A percentile compares a stretch with the other conserved stretches of the same genome.
These are phyloP conservation scores for Tenebrosternarchus preto DNA, from an alignment of 2,113 vertebrate genomes.

Conservation along the genomic window DNA sequence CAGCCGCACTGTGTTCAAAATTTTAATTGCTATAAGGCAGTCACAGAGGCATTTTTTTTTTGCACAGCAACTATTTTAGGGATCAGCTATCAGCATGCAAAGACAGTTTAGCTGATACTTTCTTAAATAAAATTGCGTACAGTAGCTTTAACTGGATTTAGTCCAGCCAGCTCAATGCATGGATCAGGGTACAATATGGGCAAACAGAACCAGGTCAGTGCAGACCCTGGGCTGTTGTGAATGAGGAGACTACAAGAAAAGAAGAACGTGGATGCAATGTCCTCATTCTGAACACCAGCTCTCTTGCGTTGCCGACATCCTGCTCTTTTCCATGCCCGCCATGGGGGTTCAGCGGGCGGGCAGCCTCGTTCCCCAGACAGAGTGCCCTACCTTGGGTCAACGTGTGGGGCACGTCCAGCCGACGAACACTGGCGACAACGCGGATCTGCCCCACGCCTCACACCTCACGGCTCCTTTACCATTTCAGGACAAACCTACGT, in stretches of 20 bases:
- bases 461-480: slow-evolving; percentile 1
- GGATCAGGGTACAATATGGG: slow-evolving; percentile 19
- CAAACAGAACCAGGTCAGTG: slow-evolving; percentile 12
- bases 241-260: slow-evolving; percentile 15
- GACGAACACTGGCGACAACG: slow-evolving; percentile 46
- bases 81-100: no score
- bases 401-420: slow-evolving; percentile 28
- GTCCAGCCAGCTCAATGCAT: slow-evolving; percentile 9
- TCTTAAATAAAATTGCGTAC: no score
- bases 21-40: no score
- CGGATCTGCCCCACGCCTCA: slow-evolving; percentile 41
- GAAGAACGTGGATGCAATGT: slow-evolving; percentile 22
- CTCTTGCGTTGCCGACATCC: slow-evolving; percentile 10
- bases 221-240: background rate
- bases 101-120: no score
- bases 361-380: slow-evolving; percentile 34
- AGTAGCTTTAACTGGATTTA: slow-evolving; percentile 1
- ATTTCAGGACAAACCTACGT: slow-evolving; percentile 47
- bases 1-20: no score
- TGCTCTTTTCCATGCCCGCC: slow-evolving; percentile 43
- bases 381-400: slow-evolving; percentile 43
- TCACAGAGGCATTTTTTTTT: no score
- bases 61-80: no score
- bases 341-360: slow-evolving; percentile 39
- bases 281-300: slow-evolving; percentile 39